phyloP scores from a whole-genome alignment of 2,888 invertebrate species.

The Icerya purchasi region DNA sequence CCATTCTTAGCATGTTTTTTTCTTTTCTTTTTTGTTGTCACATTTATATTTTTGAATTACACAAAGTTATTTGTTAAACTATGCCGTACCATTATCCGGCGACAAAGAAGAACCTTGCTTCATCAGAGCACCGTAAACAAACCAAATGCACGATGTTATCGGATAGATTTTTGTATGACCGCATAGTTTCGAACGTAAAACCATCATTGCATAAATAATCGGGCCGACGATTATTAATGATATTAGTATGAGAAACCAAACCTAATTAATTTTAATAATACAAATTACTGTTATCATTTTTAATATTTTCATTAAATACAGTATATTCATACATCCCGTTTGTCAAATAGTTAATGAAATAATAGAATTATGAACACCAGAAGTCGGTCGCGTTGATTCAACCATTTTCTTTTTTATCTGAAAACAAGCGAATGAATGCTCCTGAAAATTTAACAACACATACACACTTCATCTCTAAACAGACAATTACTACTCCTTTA shows the following conservation, averaged over 20 bases:
- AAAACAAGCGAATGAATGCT: no score
- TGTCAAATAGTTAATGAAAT: no score
- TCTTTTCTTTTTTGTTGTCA: not conserved
- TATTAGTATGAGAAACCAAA: conserved; percentile 49
- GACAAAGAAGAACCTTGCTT: conserved; percentile 65
- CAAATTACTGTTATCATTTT: no score
- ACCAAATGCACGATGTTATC: conserved; percentile 57
- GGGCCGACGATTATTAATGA: conserved; percentile 56
- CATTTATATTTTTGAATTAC: not conserved
- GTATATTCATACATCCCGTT: no score
- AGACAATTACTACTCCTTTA: no score
- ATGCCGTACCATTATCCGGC: conserved; percentile 49
- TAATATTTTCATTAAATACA: no score
- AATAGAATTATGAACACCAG: no score
- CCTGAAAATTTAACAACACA: no score
- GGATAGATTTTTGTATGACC: conserved; percentile 35
- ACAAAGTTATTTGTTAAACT: not conserved
- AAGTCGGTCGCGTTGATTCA: no score
- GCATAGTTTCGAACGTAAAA: conserved; percentile 34
- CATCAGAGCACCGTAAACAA: conserved; percentile 65
- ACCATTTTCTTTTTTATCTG: no score
- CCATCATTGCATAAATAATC: conserved; percentile 46
- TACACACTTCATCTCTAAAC: no score
- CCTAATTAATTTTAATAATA: no score
- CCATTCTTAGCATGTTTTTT: not conserved